Conservation (phyloP, 2,797 vertebrate species). For the Takifugu ocellatus region DNA sequence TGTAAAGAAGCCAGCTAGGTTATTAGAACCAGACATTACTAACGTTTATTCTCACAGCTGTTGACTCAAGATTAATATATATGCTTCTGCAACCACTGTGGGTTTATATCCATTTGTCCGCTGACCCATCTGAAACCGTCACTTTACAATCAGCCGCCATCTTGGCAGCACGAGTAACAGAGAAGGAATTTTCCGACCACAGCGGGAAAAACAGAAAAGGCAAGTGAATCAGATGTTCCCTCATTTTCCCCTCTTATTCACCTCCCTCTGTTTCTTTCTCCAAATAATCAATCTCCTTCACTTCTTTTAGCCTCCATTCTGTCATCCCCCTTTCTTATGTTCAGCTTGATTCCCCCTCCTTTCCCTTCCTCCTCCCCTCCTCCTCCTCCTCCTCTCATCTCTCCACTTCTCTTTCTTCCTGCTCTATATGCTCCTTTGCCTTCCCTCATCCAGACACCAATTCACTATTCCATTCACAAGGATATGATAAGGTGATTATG, state of each 20-base stretch:
- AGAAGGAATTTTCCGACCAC: too few relatives aligned
- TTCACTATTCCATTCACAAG: conserved; percentile 68
- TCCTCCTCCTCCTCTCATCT: neutral
- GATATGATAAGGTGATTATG: conserved; percentile 78
- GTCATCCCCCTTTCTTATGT: neutral
- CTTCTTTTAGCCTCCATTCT: conserved; percentile 1
- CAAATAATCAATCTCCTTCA: neutral
- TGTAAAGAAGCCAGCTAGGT: neutral
- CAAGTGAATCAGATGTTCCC: neutral
- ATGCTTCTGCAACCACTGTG: too few relatives aligned
- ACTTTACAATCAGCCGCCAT: too few relatives aligned
- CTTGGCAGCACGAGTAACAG: too few relatives aligned
- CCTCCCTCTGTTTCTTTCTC: neutral
- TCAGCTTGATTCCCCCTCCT: neutral
- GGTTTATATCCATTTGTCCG: too few relatives aligned
- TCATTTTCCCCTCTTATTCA: neutral
- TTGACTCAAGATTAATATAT: too few relatives aligned
- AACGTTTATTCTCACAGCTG: neutral
- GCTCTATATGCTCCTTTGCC: conserved; percentile 42
- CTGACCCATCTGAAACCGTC: too few relatives aligned
- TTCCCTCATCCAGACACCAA: conserved; percentile 58
- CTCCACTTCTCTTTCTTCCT: conserved; percentile 11
- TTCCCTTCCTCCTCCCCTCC: neutral
- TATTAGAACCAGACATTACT: neutral
- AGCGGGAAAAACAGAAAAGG: too few relatives aligned